These are phyloP conservation scores for Agrochola lychnidis DNA, from an alignment of 2,888 invertebrate species.

Conservation along the genomic window DNA sequence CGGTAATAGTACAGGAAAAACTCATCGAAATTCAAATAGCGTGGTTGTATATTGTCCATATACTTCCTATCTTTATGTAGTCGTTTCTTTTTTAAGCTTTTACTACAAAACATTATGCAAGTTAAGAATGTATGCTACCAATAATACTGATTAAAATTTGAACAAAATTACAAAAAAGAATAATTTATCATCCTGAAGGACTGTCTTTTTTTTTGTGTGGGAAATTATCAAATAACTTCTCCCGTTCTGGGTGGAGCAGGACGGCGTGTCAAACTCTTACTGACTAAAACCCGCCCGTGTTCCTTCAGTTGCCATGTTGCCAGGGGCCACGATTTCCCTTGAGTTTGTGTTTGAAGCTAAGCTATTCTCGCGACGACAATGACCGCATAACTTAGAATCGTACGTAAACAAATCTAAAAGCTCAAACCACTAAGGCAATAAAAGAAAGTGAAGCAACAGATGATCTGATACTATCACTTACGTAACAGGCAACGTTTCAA, in stretches of 20 bases:
- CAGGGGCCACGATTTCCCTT: no score
- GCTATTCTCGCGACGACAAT: not conserved
- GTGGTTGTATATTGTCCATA: not conserved
- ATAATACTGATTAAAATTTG: no score
- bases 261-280: no score
- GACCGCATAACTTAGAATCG: not conserved
- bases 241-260: no score
- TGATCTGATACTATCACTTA: conserved; percentile 79
- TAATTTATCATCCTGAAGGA: no score
- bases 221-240: no score
- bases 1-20: not conserved
- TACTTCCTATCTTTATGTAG: not conserved
- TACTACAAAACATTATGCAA: not conserved
- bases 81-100: not conserved
- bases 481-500: conserved; percentile 85
- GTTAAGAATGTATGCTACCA: not conserved
- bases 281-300: no score
- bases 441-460: conserved; percentile 85
- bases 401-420: conserved; percentile 19
- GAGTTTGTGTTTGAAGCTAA: no score
- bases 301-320: no score
- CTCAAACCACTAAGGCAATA: conserved; percentile 56
- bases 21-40: not conserved
- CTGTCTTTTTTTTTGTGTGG: no score
- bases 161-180: no score